Evolutionary conservation across 1,140 invertebrate species (phyloP).

Genomic region (Varroa destructor): DNA sequence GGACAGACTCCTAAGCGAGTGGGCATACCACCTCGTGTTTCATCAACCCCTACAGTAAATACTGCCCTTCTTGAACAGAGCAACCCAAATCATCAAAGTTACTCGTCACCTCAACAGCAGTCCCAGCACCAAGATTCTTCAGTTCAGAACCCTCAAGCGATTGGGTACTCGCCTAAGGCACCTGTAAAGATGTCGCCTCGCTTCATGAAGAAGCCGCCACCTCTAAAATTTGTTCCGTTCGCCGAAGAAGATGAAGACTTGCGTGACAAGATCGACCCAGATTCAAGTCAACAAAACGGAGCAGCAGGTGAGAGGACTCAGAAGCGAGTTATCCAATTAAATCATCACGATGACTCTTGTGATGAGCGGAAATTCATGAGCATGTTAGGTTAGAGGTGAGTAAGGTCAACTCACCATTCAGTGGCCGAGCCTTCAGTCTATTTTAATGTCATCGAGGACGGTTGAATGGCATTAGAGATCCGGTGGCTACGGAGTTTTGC

Average conservation of each 20-base stretch:
- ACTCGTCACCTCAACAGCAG: neutral
- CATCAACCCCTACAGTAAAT: neutral
- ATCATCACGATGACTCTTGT: too few species aligned
- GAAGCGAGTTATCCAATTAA: too few species aligned
- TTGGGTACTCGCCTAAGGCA: neutral
- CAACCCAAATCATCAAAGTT: neutral
- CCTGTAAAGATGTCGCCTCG: neutral
- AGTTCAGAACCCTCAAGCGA: neutral
- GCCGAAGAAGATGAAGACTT: constrained; percentile 11
- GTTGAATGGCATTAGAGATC: too few species aligned
- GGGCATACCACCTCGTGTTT: constrained; percentile 11
- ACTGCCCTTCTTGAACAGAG: neutral
- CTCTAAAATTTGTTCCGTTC: constrained; percentile 18
- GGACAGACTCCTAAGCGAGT: constrained; percentile 6
- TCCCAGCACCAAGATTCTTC: neutral
- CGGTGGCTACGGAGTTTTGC: too few species aligned
- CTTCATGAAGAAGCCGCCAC: constrained; percentile 19
- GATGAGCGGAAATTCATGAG: too few species aligned
- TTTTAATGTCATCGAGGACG: too few species aligned
- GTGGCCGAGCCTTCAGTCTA: too few species aligned
- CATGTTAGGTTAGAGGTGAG: too few species aligned
- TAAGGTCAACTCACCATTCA: too few species aligned
- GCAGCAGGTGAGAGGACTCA: constrained; percentile 13
- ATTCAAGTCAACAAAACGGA: neutral
- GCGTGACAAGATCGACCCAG: constrained; percentile 7